These are phyloP conservation scores for Diachrysia chrysitis DNA, from an alignment of 2,888 invertebrate genomes.

Conservation along the genomic window DNA sequence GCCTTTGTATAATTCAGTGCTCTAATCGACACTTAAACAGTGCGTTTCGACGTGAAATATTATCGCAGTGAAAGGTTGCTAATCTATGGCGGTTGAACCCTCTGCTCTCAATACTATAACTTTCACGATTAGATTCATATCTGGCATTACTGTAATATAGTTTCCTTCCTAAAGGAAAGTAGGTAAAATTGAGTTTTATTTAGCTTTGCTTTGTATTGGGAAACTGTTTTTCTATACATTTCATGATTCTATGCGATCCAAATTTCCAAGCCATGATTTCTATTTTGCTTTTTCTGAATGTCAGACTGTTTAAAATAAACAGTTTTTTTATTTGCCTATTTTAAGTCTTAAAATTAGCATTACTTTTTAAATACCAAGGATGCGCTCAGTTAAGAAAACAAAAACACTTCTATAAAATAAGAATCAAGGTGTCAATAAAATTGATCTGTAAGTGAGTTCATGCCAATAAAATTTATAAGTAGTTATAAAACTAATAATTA, in stretches of 20 bases:
- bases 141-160: conserved; percentile 50
- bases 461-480: not conserved
- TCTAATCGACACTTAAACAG: conserved; percentile 48
- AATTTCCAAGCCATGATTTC: not conserved
- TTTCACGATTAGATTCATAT: conserved; percentile 59
- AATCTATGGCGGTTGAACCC: conserved; percentile 49
- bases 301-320: no score
- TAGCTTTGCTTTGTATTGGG: not conserved
- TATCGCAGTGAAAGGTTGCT: conserved; percentile 48
- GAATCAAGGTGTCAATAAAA: not conserved
- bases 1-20: conserved; percentile 39
- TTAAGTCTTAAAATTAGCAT: no score
- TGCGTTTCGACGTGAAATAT: conserved; percentile 41
- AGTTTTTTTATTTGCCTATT: not conserved
- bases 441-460: not conserved
- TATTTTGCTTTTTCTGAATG: not conserved
- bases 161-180: conserved; percentile 45
- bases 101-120: conserved; percentile 54
- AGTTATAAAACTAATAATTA: not conserved
- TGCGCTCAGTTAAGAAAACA: not conserved
- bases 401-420: not conserved
- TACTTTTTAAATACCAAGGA: not conserved
- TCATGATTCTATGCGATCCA: not conserved
- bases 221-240: conserved; percentile 27
- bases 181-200: conserved; percentile 50